Conservation (phyloP, 2,888 invertebrate genomes). For the Rhagonycha lutea region DNA sequence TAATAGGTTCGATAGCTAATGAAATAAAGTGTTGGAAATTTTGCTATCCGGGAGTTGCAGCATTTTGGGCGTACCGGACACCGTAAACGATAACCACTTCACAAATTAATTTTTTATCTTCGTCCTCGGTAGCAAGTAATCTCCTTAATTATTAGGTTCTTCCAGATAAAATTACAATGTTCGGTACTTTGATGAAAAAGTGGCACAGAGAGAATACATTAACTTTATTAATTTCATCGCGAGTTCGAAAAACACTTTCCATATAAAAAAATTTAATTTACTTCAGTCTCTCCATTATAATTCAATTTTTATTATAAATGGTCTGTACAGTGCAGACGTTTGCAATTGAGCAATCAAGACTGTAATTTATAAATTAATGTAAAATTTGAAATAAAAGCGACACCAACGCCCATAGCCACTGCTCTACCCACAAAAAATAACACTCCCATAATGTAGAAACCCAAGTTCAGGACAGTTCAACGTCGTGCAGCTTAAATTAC, state of each 20-base stretch:
- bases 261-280: not conserved
- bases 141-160: constrained; percentile 11
- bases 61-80: constrained; percentile 21
- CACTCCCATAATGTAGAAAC: constrained; percentile 8
- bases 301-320: not conserved
- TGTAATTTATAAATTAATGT: not conserved
- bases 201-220: not conserved
- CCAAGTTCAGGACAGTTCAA: constrained; percentile 11
- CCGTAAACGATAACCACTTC: constrained; percentile 17
- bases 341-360: not conserved
- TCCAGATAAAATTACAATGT: constrained; percentile 1
- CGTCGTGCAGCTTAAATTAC: constrained; percentile 9
- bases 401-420: not conserved
- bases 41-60: constrained; percentile 14
- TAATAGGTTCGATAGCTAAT: constrained; percentile 28
- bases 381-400: not conserved
- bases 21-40: constrained; percentile 28
- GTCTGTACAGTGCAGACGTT: not conserved
- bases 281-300: not conserved
- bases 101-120: constrained; percentile 22
- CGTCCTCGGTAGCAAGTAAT: constrained; percentile 11
- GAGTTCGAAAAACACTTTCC: not conserved
- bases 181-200: not conserved
- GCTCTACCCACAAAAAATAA: constrained; percentile 1
- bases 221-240: not conserved